Conservation (phyloP, 2,888 invertebrate genomes). For the Diplazon laetatorius region DNA sequence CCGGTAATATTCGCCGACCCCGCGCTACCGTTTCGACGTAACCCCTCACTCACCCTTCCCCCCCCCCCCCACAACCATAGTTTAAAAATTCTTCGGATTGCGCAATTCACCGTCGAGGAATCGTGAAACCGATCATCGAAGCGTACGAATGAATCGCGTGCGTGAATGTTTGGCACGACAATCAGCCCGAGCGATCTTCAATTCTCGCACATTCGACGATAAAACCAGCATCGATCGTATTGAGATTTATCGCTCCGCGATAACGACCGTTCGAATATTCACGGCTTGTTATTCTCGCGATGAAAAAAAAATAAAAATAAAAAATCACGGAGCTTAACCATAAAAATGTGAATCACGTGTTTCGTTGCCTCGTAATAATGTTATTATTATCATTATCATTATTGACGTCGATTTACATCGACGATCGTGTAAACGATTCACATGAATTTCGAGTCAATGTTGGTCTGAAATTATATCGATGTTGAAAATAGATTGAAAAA, state of each 20-base stretch:
- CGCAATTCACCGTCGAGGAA: slow-evolving; percentile 35
- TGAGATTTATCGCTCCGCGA: neutral
- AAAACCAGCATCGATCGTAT: neutral
- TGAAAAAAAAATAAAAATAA: neutral
- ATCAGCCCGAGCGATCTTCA: neutral
- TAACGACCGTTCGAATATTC: neutral
- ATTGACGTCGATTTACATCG: neutral
- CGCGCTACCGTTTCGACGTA: slow-evolving; percentile 44
- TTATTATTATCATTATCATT: neutral
- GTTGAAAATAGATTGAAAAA: too few species aligned
- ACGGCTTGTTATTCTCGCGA: neutral
- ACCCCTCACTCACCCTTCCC: slow-evolving; percentile 20
- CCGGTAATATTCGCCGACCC: slow-evolving; percentile 68
- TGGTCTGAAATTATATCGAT: too few species aligned
- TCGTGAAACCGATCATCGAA: slow-evolving; percentile 27
- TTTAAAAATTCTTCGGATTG: slow-evolving; percentile 42
- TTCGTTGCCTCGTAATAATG: neutral
- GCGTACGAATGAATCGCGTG: neutral
- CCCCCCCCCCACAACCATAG: slow-evolving; percentile 30
- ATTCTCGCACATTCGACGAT: neutral
- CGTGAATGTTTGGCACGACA: neutral
- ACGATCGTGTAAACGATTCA: neutral
- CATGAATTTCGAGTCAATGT: neutral
- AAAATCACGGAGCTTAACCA: neutral
- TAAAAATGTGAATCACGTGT: neutral